Evolutionary conservation across 2,888 invertebrate species (phyloP).

Genomic region (Petrolisthes cinctipes): DNA sequence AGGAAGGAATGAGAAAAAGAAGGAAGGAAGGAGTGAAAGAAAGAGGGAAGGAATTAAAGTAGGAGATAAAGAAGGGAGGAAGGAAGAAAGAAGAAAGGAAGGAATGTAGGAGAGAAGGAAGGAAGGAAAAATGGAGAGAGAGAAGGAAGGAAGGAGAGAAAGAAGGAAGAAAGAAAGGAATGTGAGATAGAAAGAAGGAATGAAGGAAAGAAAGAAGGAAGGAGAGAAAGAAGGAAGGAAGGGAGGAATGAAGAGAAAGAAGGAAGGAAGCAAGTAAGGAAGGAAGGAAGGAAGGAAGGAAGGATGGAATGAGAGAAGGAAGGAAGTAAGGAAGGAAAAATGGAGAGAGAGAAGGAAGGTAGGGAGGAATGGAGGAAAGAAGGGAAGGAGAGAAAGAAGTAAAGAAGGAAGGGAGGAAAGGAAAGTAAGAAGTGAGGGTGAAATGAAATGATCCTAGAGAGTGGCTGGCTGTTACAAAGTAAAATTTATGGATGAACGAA

Average conservation of each 20-base stretch:
- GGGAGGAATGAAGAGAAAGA: neutral
- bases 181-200: neutral
- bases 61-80: neutral
- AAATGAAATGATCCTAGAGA: neutral
- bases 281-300: neutral
- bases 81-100: neutral
- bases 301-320: neutral
- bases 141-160: neutral
- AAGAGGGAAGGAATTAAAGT: neutral
- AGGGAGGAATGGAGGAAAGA: neutral
- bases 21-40: neutral
- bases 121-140: neutral
- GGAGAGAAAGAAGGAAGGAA: neutral
- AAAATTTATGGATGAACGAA: neutral
- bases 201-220: neutral
- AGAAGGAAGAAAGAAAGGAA: neutral
- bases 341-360: neutral
- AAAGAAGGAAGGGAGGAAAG: neutral
- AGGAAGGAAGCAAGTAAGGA: neutral
- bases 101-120: neutral
- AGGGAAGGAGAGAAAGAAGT: neutral
- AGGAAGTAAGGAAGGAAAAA: neutral
- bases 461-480: neutral
- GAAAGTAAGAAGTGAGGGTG: neutral
- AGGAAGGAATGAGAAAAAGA: neutral